Conservation (phyloP, 2,797 vertebrate species). For the Muraenolepis orangiensis region DNA sequence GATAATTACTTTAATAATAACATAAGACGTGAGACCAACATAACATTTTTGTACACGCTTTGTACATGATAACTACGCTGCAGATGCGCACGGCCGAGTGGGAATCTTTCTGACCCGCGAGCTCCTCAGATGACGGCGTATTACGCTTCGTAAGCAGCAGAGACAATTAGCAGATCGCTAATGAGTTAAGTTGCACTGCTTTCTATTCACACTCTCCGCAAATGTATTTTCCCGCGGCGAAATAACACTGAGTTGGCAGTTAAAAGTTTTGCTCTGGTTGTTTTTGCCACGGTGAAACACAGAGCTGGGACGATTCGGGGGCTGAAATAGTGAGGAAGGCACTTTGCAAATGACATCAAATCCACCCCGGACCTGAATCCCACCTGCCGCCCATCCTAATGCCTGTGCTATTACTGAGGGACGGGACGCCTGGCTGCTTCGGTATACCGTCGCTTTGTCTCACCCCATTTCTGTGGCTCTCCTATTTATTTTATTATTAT, state of each 20-base stretch:
- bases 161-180: background rate
- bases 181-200: conserved; percentile 5
- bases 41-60: background rate
- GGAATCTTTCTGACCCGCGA: too few species aligned
- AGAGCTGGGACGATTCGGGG: conserved; percentile 36
- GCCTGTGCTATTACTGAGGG: conserved; percentile 33
- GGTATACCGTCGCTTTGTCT: background rate
- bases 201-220: background rate
- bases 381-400: conserved; percentile 52
- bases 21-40: too few species aligned
- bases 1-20: too few species aligned
- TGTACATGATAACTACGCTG: background rate
- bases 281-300: too few species aligned
- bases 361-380: conserved; percentile 48
- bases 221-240: background rate
- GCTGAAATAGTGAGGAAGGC: conserved; percentile 49
- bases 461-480: background rate
- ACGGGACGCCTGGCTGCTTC: background rate
- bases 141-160: background rate
- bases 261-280: conserved; percentile 16
- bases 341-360: conserved; percentile 62
- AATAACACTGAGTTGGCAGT: conserved; percentile 31
- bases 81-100: too few species aligned
- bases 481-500: background rate
- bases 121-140: background rate